Evolutionary conservation across 2,113 vertebrate species (phyloP), one percentile per base, ranked within the genome.

Genomic region (Myodes glareolus): DNA sequence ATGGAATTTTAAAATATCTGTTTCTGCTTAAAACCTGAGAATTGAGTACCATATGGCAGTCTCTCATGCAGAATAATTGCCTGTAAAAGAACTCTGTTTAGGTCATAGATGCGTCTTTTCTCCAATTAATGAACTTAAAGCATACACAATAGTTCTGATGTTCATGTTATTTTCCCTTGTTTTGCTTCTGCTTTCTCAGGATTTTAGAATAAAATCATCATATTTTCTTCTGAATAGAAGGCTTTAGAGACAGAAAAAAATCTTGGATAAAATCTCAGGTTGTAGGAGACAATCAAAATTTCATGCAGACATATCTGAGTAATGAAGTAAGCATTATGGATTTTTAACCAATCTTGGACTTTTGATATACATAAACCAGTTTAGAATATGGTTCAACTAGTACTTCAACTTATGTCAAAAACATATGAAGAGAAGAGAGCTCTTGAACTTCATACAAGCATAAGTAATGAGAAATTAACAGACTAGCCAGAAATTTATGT

Each of bases 361-460:
- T 95, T 27, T 80, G n/a, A 95, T 50, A 94, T 21, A 55, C 95
- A 88, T 97, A 81, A 96, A 95, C 97, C 82, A 92, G 27, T 90
- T 87, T 91, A 10, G 23, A 96, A 47, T 55, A 70, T 58, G n/a
- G n/a, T n/a, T n/a, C n/a, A n/a, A n/a, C 27, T 19, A 58, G 39
- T 87, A 58, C n/a, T 42, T 80, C 94, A 87, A 78, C 36, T 87
- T 29, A 91, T 95, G 36, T 75, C 12, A 86, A 81, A 93, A 93
- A 73, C 50, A 86, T 94, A 61, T 50, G 27, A 65, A 90, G n/a
- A n/a, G n/a, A n/a, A 7, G 2, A 91, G 23, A 88, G 6, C 7
- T 39, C 94, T 61, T 89, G 21, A 63, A 87, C 55, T 92, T 95
- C 3, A 45, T 61, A 76, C 21, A 94, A 90, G 90, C 29, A 70